A percentile compares a stretch with the other conserved stretches of the same genome.
Evolutionary conservation across 2,888 invertebrate species (phyloP).

Genomic region (Acleris holmiana): DNA sequence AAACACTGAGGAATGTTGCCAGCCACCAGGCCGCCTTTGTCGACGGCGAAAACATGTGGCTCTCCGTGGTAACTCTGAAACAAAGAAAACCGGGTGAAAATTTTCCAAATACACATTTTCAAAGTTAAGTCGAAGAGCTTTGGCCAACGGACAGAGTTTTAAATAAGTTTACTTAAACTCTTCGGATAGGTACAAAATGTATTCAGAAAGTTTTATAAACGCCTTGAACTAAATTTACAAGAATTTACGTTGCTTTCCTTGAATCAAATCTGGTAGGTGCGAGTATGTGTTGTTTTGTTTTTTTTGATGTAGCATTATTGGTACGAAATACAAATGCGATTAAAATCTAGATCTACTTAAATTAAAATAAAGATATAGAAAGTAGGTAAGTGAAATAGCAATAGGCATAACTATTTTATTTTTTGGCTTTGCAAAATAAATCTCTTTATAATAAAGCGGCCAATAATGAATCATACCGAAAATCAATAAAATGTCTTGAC

Average conservation of each 20-base stretch:
- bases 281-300: too few species aligned
- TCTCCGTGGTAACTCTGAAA: constrained; percentile 68
- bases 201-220: constrained; percentile 6
- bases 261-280: too few species aligned
- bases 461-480: neutral
- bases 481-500: neutral
- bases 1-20: constrained; percentile 76
- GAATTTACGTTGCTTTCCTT: too few species aligned
- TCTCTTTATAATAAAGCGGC: too few species aligned
- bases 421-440: too few species aligned
- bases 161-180: constrained; percentile 4
- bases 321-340: too few species aligned
- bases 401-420: too few species aligned
- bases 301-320: too few species aligned
- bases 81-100: constrained; percentile 43
- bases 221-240: neutral
- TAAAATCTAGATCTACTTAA: too few species aligned
- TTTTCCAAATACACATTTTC: neutral
- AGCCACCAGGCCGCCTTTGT: constrained; percentile 81
- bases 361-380: too few species aligned
- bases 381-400: too few species aligned
- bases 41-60: constrained; percentile 77
- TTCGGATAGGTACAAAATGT: neutral
- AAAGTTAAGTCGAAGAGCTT: neutral
- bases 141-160: neutral